Base-by-base conservation (phyloP, 2,113 vertebrate genomes). In the Theropithecus gelada region DNA sequence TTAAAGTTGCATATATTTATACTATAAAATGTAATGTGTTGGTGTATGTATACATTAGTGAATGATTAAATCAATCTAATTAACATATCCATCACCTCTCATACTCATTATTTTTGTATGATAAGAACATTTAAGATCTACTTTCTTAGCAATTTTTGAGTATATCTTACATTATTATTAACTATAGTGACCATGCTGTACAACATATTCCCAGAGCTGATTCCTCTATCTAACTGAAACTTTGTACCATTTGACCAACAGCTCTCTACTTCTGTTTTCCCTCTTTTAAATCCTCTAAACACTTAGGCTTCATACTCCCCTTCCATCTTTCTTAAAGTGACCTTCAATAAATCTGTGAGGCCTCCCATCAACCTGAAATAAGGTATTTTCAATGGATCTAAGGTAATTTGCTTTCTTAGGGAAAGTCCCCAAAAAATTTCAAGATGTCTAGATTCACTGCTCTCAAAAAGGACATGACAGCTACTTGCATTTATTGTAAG, bases 231-330 rank as follows among this genome's bases (percentile, higher is more conserved):
- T 52, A 43, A 70, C 13, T 43, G n/a, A 81, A 81, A 81, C 13
- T 59, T 40, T 57, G 17, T 45, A 59, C 18, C 50, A 13, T 92
- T 73, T 83, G 22, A 73, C 8, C 38, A 92, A n/a, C 30, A 83
- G 45, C 30, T 64, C 17, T 8, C 4, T 72, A 6, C 82, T 73
- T 40, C 52, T 22, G 14, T 18, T 18, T 48, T 38, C n/a, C 18
- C n/a, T 18, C 43, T 66, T 90, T 90, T 55, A 93, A 97, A 95
- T 32, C 13, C 17, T 79, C 11, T 85, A 80, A 83, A 85, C 20
- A 32, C n/a, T 82, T 22, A 80, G 18, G 18, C 50, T 43, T 4
- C 83, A 52, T 48, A 27, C 17, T 12, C 14, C 27, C 11, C 16
- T 81, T 92, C 43, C 50, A 22, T 82, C 75, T 27, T n/a, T 85